Evolutionary conservation across 2,888 invertebrate genomes (phyloP), one percentile per base, ranked within the genome.

Genomic region (Apotomis betuletana): DNA sequence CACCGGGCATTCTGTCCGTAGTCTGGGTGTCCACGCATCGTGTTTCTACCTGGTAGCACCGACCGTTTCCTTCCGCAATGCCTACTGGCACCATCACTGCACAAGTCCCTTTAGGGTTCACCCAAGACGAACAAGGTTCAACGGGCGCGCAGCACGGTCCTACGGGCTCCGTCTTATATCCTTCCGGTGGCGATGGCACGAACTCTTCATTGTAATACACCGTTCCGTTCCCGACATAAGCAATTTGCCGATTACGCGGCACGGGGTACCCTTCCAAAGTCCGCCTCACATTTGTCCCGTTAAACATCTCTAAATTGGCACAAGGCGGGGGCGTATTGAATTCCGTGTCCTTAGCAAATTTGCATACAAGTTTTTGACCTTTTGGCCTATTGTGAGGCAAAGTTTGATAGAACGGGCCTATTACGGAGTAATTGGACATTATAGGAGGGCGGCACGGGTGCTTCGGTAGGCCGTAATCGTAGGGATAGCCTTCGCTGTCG

Each of bases 241-340:
- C 93, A 68, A 94, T 93, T 77, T 91, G 93, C 69, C 94, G 89
- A 79, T 90, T 92, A 55, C 91, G 87, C 71, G 94, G 94, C 67
- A 95, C 94, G 0, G 97, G 97, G 86, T 97, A 97, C 8, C 97
- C 97, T 78, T 97, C 97, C 69, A 96, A 95, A 4, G 97, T 97
- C 83, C 96, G 96, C 76, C 97, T 94, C 64, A 96, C 94, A 83
- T 95, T 95, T 58, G 91, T 86, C 67, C 92, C 90, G 76, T 87
- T 90, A 76, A 91, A 91, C 75, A 87, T 85, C 79, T 93, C 93
- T 74, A 89, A 90, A 85, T 90, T 91, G 75, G 87, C 84, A 78
- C 91, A 91, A 67, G 87, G 78, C 52, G 88, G 86, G 52, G 87
- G 85, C 54, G 90, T 83, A 77, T 93, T 93, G 80, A 93, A 93